Evolutionary conservation across 2,113 vertebrate genomes (phyloP).

Genomic region (Origma solitaria): DNA sequence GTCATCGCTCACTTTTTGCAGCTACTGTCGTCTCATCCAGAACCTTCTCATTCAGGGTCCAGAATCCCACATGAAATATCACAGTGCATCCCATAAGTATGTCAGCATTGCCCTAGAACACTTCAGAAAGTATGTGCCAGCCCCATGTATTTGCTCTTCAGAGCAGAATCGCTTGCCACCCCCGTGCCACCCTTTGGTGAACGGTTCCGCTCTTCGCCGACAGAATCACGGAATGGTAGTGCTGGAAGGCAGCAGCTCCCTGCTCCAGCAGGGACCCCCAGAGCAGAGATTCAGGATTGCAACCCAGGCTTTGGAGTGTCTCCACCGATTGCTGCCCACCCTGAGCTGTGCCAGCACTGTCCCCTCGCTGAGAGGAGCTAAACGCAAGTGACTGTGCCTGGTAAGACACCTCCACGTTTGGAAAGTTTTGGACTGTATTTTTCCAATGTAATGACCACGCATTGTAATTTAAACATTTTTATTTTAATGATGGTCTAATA

Average conservation of each 20-base stretch:
- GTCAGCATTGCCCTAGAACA: not conserved
- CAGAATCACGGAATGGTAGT: fast-evolving
- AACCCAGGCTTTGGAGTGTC: not conserved
- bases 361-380: fast-evolving
- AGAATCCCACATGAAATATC: not conserved
- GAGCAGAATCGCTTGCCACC: not conserved
- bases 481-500: not conserved
- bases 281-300: not conserved
- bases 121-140: not conserved
- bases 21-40: not conserved
- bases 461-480: not conserved
- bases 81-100: not conserved
- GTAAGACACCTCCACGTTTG: not conserved
- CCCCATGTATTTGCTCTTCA: not conserved
- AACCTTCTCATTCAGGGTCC: too few relatives aligned
- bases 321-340: fast-evolving
- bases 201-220: not conserved
- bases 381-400: not conserved
- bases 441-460: not conserved
- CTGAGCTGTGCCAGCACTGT: not conserved
- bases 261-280: not conserved
- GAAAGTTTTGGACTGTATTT: not conserved
- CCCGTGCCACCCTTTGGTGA: not conserved
- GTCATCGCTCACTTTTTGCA: not conserved
- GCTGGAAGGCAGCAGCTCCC: not conserved